Percentiles rank a stretch among this genome's conserved stretches.
Conservation (phyloP, 1,140 invertebrate species). For the Sitophilus oryzae region DNA sequence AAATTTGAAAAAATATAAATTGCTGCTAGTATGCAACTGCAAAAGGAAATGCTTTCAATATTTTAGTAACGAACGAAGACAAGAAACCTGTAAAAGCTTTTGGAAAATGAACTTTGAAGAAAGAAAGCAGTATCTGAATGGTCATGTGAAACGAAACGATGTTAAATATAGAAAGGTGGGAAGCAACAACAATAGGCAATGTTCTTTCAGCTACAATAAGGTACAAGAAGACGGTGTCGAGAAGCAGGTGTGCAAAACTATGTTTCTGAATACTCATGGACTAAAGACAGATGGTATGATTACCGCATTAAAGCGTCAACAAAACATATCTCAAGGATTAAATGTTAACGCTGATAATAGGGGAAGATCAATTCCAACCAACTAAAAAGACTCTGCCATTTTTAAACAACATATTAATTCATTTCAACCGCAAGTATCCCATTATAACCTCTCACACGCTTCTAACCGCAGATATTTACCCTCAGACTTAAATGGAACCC, state of each 20-base stretch:
- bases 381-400: constrained; percentile 1
- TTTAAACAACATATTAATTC: constrained; percentile 6
- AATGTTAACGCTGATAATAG: not conserved
- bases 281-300: constrained; percentile 6
- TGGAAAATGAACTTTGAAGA: constrained; percentile 3
- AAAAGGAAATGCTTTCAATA: not conserved
- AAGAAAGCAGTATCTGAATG: constrained; percentile 3
- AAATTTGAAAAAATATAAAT: constrained; percentile 8
- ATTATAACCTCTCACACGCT: constrained; percentile 5
- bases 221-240: not conserved
- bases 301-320: constrained; percentile 4
- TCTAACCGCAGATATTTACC: constrained; percentile 8
- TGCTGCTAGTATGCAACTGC: too few relatives aligned
- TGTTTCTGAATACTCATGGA: constrained; percentile 8
- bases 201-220: not conserved
- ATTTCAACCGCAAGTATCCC: constrained; percentile 4
- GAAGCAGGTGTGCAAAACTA: not conserved
- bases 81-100: not conserved
- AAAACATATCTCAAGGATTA: constrained; percentile 1
- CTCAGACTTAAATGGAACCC: not conserved
- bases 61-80: not conserved
- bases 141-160: constrained; percentile 2
- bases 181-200: constrained; percentile 5
- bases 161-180: constrained; percentile 1
- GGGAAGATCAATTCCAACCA: constrained; percentile 1